Evolutionary conservation across 2,797 vertebrate species (phyloP), one percentile per base, ranked within the genome.

Genomic region (Brachyrhaphis roseni): DNA sequence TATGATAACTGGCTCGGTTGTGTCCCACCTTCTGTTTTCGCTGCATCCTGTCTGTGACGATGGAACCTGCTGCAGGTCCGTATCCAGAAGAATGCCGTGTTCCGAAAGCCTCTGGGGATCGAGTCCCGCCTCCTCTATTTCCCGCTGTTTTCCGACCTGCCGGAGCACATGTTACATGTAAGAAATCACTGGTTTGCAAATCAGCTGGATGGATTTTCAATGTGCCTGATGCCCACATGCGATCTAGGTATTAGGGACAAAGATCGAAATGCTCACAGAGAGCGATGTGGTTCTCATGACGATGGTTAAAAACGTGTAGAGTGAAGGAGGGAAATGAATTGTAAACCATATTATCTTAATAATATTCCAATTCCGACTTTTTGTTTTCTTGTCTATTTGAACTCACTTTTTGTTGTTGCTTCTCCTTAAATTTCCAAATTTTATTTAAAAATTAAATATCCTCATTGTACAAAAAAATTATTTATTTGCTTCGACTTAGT

Each of bases 71-170:
- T 89, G 78, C 20, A 83, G 57, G 10, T 91, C 91, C 2, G 96
- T 94, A 90, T 99, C 98, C 93, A 99, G 93, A 71, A 99, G 96
- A 89, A 99, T 97, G 15, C 98, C 97, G 4, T 95, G 93, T 80
- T 77, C 90, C 6, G 95, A 95, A 91, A 99, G 95, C 2, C 75
- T 76, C 70, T 78, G 77, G 5, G 97, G 96, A 73, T 95, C 91
- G 26, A 97, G 94, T 84, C 97, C 97, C 0, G 94, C 94, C 1
- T 90, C 93, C 75, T 73, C 81, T 2, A 99, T 98, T 93, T 99
- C 97, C 74, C 93, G 89, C 1, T 43, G 93, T 88, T 97, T 99
- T 7, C 93, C 95, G 3, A 94, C 89, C 96, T 97, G 92, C 86
- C 87, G 78, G 75, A 86, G 62, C 34, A 77, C 62, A 89, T 1